Conservation (phyloP, 1,140 invertebrate genomes). For the Agrypnia vestita region DNA sequence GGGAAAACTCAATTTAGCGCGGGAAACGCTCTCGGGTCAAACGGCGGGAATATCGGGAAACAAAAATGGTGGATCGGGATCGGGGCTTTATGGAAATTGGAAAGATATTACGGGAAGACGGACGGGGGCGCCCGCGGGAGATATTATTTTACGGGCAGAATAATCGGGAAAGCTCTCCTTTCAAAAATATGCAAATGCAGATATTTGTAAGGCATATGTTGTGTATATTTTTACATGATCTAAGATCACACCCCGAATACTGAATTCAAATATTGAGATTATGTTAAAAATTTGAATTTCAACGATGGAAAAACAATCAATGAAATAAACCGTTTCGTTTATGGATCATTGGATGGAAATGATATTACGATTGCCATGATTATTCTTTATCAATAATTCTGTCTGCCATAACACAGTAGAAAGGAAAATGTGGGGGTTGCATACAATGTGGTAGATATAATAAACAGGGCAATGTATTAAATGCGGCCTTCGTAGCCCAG, state of each 20-base stretch:
- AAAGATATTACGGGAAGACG: conserved; percentile 23
- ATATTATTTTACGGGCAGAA: conserved; percentile 23
- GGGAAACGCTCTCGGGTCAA: too few species aligned
- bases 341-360: too few species aligned
- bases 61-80: conserved; percentile 19
- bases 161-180: conserved; percentile 7
- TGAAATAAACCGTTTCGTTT: too few species aligned
- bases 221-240: conserved; percentile 34
- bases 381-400: too few species aligned
- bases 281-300: too few species aligned
- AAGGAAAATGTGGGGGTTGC: too few species aligned
- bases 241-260: conserved; percentile 26
- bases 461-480: too few species aligned
- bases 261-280: background rate
- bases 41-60: conserved; percentile 15
- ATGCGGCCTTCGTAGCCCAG: too few species aligned
- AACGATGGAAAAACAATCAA: too few species aligned
- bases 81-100: conserved; percentile 24
- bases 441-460: too few species aligned
- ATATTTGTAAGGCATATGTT: conserved; percentile 39
- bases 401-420: too few species aligned
- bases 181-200: conserved; percentile 35
- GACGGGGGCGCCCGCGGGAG: conserved; percentile 15
- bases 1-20: conserved; percentile 2
- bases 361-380: too few species aligned